phyloP scores from a whole-genome alignment of 1,140 invertebrate species.

The Subanguina moxae region DNA sequence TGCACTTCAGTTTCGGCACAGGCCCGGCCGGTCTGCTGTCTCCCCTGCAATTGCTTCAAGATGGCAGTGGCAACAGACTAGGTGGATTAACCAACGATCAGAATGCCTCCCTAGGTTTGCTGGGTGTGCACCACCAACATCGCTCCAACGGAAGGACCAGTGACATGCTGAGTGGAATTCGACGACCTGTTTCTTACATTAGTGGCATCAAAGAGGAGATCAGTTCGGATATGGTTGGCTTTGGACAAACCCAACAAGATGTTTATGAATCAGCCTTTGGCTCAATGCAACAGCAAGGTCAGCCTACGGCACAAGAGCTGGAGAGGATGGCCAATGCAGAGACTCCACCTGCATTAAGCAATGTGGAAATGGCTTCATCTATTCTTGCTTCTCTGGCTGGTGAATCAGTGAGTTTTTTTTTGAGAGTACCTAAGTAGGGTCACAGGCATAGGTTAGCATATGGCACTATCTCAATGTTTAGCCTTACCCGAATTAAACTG shows the following conservation, averaged over 20 bases:
- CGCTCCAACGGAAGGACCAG: slow-evolving; percentile 31
- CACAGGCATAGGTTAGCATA: no score
- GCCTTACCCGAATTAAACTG: no score
- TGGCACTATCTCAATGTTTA: no score
- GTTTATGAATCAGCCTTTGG: slow-evolving; percentile 20
- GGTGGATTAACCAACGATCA: neutral
- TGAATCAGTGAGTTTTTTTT: slow-evolving; percentile 18
- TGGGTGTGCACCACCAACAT: slow-evolving; percentile 19
- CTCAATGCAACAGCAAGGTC: neutral
- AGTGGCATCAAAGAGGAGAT: slow-evolving; percentile 21
- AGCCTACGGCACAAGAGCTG: slow-evolving; percentile 25
- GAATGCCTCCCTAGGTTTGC: slow-evolving; percentile 8
- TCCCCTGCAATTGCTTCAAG: slow-evolving; percentile 19
- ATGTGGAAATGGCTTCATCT: slow-evolving; percentile 31
- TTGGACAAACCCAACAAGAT: slow-evolving; percentile 15
- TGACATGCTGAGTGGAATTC: slow-evolving; percentile 28
- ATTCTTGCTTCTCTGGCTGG: slow-evolving; percentile 29
- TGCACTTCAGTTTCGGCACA: slow-evolving; percentile 29
- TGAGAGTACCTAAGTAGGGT: no score
- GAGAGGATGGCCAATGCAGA: slow-evolving; percentile 35
- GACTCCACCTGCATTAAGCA: slow-evolving; percentile 32
- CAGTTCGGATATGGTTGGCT: slow-evolving; percentile 12
- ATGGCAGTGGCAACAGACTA: slow-evolving; percentile 12
- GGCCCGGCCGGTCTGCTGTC: slow-evolving; percentile 29
- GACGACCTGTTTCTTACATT: slow-evolving; percentile 31